Conservation (phyloP, 2,113 vertebrate genomes). For the Antechinus flavipes region DNA sequence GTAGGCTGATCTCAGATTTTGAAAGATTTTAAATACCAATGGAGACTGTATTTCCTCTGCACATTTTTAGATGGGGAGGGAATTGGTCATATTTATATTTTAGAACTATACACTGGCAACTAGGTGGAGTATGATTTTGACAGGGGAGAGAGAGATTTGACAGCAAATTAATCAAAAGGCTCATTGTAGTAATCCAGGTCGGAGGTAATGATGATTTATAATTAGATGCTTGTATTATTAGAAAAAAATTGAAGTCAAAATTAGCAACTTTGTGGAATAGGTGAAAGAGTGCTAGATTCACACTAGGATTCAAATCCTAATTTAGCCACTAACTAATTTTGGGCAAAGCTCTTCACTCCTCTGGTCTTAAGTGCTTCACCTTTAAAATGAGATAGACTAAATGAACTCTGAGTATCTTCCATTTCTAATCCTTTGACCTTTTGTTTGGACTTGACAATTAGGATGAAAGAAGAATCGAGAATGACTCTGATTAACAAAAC, state of each 20-base stretch:
- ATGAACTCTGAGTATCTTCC: not conserved
- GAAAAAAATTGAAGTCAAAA: not conserved
- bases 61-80: not conserved
- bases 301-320: slow-evolving; percentile 5
- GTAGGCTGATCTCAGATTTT: not conserved
- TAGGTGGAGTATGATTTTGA: not conserved
- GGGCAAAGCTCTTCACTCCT: not conserved
- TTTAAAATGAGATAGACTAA: not conserved
- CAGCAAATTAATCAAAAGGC: not conserved
- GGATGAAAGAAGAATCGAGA: not conserved
- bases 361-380: not conserved
- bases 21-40: not conserved
- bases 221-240: not conserved
- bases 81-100: not conserved
- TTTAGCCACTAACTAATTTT: not conserved
- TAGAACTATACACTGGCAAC: not conserved
- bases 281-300: not conserved
- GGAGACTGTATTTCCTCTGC: not conserved
- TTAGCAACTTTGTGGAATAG: not conserved
- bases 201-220: not conserved
- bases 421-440: not conserved
- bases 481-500: not conserved
- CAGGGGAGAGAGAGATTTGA: not conserved
- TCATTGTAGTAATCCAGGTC: not conserved
- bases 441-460: not conserved